A percentile compares a stretch with the other conserved stretches of the same genome.
phyloP scores from a whole-genome alignment of 1,140 invertebrate species.

The Heliothis subflexa region DNA sequence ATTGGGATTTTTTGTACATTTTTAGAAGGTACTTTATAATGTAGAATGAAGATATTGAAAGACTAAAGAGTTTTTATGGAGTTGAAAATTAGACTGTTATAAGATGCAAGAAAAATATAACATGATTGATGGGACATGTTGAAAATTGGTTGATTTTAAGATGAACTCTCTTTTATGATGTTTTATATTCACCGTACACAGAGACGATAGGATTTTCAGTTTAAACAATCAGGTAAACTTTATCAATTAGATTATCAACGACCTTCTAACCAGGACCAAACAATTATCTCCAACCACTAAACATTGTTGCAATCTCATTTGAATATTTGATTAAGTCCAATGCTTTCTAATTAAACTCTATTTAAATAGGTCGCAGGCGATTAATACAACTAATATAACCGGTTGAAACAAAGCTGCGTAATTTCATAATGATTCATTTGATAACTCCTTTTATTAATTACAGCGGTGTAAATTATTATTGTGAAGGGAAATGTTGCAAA shows the following conservation, averaged over 20 bases:
- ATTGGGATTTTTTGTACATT: too few relatives aligned
- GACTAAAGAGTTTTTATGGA: too few relatives aligned
- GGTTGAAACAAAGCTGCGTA: constrained; percentile 32
- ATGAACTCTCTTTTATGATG: too few relatives aligned
- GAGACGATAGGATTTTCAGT: background rate
- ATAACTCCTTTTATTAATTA: constrained; percentile 44
- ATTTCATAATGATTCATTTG: constrained; percentile 46
- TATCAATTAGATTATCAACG: background rate
- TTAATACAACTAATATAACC: constrained; percentile 17
- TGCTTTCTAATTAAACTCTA: constrained; percentile 54
- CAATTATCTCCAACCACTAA: constrained; percentile 6
- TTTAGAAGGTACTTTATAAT: too few relatives aligned
- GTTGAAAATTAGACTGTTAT: too few relatives aligned
- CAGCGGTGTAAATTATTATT: constrained; percentile 31
- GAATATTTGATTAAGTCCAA: constrained; percentile 60
- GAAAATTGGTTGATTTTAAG: too few relatives aligned
- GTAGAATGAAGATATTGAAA: too few relatives aligned
- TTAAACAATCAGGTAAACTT: background rate
- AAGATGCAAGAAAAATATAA: too few relatives aligned
- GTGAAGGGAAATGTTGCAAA: constrained; percentile 35
- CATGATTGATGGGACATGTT: too few relatives aligned
- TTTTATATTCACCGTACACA: too few relatives aligned
- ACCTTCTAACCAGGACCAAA: constrained; percentile 18
- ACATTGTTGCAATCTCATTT: constrained; percentile 50
- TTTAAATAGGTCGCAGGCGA: constrained; percentile 25